Evolutionary conservation across 2,113 vertebrate species (phyloP).

Genomic region (Macaca nemestrina): DNA sequence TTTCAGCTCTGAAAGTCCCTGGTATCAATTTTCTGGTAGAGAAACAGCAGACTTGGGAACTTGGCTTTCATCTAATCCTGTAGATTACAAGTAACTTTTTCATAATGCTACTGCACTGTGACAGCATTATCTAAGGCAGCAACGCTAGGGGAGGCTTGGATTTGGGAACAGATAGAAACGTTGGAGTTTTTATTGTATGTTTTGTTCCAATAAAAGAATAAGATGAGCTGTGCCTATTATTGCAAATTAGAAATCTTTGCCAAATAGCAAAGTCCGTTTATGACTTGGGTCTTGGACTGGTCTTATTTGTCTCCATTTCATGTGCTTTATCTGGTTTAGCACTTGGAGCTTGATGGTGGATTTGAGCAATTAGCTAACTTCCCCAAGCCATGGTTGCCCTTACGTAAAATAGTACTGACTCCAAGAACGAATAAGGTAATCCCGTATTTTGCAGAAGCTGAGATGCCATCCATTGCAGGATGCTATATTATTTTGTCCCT

Average conservation of each 20-base stretch:
- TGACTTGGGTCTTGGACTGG: neutral
- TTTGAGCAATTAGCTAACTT: neutral
- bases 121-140: neutral
- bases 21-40: slow-evolving; percentile 59
- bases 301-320: neutral
- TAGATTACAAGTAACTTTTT: slow-evolving; percentile 40
- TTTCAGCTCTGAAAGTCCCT: neutral
- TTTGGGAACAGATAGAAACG: neutral
- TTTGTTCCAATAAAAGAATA: neutral
- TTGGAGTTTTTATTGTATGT: neutral
- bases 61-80: slow-evolving; percentile 36
- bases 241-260: neutral
- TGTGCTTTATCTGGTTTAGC: neutral
- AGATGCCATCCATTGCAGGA: neutral
- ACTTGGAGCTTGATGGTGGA: neutral
- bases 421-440: neutral
- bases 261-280: neutral
- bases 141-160: neutral
- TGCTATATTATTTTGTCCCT: neutral
- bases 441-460: neutral
- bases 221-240: neutral
- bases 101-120: neutral
- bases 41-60: slow-evolving; percentile 28
- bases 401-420: neutral
- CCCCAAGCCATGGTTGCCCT: neutral